Conservation (phyloP, 1,140 invertebrate species). For the Drosophila teissieri region DNA sequence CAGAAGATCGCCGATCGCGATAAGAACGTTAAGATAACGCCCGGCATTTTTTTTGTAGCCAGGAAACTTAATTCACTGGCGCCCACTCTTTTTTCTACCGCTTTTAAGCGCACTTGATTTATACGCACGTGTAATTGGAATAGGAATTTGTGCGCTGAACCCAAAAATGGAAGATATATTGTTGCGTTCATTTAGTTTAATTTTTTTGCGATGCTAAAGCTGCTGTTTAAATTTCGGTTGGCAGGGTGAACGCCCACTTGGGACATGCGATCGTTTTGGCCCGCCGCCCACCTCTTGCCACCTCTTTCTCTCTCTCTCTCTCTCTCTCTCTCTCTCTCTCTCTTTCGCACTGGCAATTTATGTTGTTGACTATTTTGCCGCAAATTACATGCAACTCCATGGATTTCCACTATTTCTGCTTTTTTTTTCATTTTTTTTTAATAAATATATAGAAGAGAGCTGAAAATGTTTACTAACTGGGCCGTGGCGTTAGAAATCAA, state of each 20-base stretch:
- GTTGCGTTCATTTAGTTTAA: constrained; percentile 42
- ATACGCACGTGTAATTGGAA: constrained; percentile 35
- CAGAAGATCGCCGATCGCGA: constrained; percentile 12
- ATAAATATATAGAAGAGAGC: constrained; percentile 18
- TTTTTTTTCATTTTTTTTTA: neutral
- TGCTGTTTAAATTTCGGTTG: constrained; percentile 40
- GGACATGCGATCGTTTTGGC: constrained; percentile 45
- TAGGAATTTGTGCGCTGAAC: neutral
- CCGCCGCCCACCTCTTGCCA: constrained; percentile 7
- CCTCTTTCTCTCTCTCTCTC: neutral
- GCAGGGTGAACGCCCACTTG: constrained; percentile 35
- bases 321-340: neutral
- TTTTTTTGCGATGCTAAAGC: constrained; percentile 15
- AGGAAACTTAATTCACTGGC: constrained; percentile 9
- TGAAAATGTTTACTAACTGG: constrained; percentile 50
- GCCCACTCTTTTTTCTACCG: constrained; percentile 13
- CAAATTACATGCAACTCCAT: constrained; percentile 75
- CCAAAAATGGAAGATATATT: neutral
- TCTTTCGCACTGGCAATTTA: constrained; percentile 53
- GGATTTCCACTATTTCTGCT: neutral
- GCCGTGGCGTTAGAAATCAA: constrained; percentile 77
- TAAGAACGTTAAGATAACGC: constrained; percentile 17
- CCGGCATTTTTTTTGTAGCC: neutral
- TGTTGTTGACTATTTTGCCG: constrained; percentile 79
- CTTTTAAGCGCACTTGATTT: constrained; percentile 18